A percentile compares a stretch with the other conserved stretches of the same genome.
Conservation (phyloP, 2,797 vertebrate species). For the Anas capensis region DNA sequence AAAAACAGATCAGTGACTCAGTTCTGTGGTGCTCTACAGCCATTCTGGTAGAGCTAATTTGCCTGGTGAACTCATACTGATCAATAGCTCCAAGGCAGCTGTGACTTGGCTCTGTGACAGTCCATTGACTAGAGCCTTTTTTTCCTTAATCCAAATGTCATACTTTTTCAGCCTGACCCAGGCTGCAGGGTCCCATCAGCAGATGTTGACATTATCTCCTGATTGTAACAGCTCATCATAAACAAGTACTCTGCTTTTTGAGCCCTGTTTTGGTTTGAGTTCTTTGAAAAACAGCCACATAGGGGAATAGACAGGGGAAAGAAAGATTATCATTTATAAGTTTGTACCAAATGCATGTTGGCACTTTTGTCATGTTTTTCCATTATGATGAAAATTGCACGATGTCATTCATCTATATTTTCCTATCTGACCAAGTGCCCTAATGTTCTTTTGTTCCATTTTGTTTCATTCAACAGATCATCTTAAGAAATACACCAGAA, state of each 20-base stretch:
- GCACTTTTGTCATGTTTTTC: not conserved
- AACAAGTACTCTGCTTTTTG: conserved; percentile 41
- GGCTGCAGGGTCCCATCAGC: conserved; percentile 67
- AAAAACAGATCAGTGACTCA: conserved; percentile 5
- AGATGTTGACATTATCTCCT: conserved; percentile 67
- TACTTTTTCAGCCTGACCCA: conserved; percentile 65
- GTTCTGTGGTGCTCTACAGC: conserved; percentile 19
- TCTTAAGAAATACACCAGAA: not conserved
- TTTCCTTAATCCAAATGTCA: conserved; percentile 60
- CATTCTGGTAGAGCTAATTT: conserved; percentile 65
- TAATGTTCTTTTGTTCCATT: not conserved
- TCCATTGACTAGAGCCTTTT: conserved; percentile 31
- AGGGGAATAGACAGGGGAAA: not conserved
- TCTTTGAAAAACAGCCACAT: conserved; percentile 36
- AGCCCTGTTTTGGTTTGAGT: conserved; percentile 22
- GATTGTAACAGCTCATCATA: conserved; percentile 57
- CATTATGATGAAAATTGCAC: not conserved
- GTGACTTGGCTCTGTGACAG: conserved; percentile 46
- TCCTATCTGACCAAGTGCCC: not conserved
- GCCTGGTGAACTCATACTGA: conserved; percentile 42
- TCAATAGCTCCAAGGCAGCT: conserved; percentile 54
- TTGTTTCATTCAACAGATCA: not conserved
- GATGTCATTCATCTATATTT: not conserved
- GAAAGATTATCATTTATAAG: not conserved
- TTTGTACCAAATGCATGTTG: not conserved